Evolutionary conservation across 2,113 vertebrate genomes (phyloP).

Genomic region (Caretta caretta): DNA sequence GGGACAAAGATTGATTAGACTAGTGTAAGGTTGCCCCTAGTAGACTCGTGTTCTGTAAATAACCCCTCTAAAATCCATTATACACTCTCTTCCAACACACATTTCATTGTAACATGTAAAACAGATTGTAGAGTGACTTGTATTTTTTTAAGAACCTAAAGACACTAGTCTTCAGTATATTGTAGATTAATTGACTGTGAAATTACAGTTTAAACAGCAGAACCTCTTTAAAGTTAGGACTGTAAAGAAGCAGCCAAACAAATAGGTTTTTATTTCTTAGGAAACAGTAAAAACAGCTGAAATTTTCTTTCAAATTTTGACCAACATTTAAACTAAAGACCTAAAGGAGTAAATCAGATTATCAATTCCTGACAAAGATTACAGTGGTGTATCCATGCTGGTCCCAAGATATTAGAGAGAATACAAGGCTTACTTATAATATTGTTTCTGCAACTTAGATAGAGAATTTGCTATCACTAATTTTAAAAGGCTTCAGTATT

Average conservation of each 20-base stretch:
- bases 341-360: slow-evolving; percentile 9
- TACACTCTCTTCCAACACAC: neutral
- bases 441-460: neutral
- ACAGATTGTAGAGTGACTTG: neutral
- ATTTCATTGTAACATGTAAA: neutral
- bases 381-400: neutral
- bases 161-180: slow-evolving; percentile 1
- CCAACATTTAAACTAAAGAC: neutral
- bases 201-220: slow-evolving; percentile 63
- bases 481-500: neutral
- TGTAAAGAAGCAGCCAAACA: slow-evolving; percentile 52
- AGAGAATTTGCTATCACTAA: neutral
- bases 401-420: neutral
- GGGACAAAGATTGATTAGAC: neutral
- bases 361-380: slow-evolving; percentile 4
- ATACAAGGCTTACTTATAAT: neutral
- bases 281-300: slow-evolving; percentile 29
- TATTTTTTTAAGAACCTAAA: neutral
- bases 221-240: slow-evolving; percentile 52
- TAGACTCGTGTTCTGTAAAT: neutral
- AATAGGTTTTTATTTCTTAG: slow-evolving; percentile 48
- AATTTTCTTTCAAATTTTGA: slow-evolving; percentile 40
- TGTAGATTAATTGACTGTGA: slow-evolving; percentile 70
- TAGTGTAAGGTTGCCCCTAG: neutral
- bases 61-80: neutral